Percentiles rank a stretch among this genome's conserved stretches.
Evolutionary conservation across 2,888 invertebrate species (phyloP).

Genomic region (Spodoptera picta): DNA sequence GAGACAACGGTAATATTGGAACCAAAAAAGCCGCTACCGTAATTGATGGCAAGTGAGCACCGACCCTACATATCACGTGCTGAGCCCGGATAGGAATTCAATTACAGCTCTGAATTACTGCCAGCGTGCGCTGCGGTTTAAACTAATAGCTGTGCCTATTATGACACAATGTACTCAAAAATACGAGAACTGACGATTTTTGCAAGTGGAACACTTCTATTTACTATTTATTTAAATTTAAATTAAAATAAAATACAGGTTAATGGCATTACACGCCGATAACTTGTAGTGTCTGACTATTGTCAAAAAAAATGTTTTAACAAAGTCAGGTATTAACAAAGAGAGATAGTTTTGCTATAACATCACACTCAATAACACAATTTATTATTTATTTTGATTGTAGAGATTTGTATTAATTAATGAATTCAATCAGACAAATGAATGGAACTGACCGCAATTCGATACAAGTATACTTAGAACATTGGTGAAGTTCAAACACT

Average conservation of each 20-base stretch:
- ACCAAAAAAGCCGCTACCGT: conserved; percentile 36
- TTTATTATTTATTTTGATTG: no score
- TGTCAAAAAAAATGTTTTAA: no score
- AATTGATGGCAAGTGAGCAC: conserved; percentile 46
- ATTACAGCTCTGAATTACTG: conserved; percentile 58
- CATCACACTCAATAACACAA: neutral
- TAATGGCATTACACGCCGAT: no score
- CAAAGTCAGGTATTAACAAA: no score
- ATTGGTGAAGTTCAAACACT: conserved; percentile 30
- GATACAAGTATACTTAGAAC: conserved; percentile 7
- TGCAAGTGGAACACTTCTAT: no score
- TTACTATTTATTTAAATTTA: no score
- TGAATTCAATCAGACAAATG: conserved; percentile 20
- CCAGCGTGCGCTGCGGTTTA: conserved; percentile 53
- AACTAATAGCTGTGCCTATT: conserved; percentile 50
- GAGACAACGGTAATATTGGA: conserved; percentile 38
- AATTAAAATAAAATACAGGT: no score
- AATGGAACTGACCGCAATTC: conserved; percentile 11
- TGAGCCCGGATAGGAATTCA: conserved; percentile 58
- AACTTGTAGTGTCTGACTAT: no score
- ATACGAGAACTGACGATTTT: no score
- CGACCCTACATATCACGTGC: conserved; percentile 52
- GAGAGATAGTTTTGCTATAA: no score
- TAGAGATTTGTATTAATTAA: conserved; percentile 4
- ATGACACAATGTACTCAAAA: conserved; percentile 12